These are phyloP conservation scores for Himalopsyche anomala DNA, from an alignment of 2,888 invertebrate species.

Conservation along the genomic window DNA sequence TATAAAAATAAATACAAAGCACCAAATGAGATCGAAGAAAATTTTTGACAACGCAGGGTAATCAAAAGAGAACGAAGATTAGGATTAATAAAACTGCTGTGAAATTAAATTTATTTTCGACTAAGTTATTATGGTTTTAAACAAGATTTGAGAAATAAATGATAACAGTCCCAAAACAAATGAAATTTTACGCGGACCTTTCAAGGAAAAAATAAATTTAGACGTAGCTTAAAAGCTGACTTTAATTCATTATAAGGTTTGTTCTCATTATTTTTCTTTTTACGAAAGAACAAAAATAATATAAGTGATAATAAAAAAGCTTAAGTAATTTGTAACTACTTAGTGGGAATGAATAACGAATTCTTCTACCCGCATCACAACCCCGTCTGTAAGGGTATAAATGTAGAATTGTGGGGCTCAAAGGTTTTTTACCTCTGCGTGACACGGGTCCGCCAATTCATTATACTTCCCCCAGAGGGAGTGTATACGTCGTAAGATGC, in stretches of 20 bases:
- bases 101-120: no score
- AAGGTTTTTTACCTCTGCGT: constrained; percentile 26
- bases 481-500: constrained; percentile 11
- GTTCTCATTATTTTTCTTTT: neutral
- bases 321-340: constrained; percentile 27
- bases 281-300: neutral
- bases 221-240: no score
- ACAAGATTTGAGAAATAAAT: no score
- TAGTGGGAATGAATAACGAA: constrained; percentile 18
- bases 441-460: constrained; percentile 25
- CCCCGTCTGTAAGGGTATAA: neutral
- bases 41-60: no score
- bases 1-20: no score
- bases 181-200: no score
- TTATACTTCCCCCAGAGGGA: constrained; percentile 26
- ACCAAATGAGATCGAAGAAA: no score
- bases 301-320: constrained; percentile 29
- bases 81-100: no score
- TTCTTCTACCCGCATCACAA: neutral
- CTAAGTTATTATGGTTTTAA: no score
- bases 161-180: no score
- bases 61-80: no score
- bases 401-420: neutral
- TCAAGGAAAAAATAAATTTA: no score
- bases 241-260: neutral